Conservation (phyloP, 2,113 vertebrate species). For the Plecturocebus donacophilus region DNA sequence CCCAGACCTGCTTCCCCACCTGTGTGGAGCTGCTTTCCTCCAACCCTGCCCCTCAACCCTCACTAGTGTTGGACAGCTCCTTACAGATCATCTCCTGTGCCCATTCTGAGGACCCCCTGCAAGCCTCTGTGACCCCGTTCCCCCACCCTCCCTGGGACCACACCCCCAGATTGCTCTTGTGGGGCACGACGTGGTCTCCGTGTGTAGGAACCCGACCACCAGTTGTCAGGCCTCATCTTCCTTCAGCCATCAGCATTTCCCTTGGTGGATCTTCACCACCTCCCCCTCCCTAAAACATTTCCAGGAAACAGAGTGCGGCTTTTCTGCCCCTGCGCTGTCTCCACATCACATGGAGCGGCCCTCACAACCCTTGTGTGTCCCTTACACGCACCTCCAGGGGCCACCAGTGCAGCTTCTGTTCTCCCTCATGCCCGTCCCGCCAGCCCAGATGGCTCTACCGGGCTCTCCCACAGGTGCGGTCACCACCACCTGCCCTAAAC, state of each 20-base stretch:
- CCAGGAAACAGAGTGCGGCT: background rate
- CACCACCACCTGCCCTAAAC: background rate
- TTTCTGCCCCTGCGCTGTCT: conserved; percentile 87
- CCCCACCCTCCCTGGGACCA: background rate
- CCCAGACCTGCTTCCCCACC: background rate
- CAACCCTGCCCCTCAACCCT: too few relatives aligned
- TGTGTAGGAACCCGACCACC: background rate
- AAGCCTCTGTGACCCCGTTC: background rate
- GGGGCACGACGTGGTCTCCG: background rate
- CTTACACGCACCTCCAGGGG: background rate
- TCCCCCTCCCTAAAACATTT: background rate
- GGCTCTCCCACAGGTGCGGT: too few relatives aligned
- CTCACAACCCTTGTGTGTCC: background rate
- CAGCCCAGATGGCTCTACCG: background rate
- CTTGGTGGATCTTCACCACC: background rate
- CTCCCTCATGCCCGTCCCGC: background rate
- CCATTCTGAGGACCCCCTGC: background rate
- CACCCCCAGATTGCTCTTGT: background rate
- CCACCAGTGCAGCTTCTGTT: background rate
- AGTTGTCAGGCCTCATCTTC: background rate
- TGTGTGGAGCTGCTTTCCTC: too few relatives aligned
- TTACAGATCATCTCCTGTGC: background rate
- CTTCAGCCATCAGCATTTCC: background rate
- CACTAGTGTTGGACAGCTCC: background rate
- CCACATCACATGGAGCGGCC: conserved; percentile 82